A percentile compares a stretch with the other conserved stretches of the same genome.
Evolutionary conservation across 2,797 vertebrate genomes (phyloP).

Genomic region (Alauda arvensis): DNA sequence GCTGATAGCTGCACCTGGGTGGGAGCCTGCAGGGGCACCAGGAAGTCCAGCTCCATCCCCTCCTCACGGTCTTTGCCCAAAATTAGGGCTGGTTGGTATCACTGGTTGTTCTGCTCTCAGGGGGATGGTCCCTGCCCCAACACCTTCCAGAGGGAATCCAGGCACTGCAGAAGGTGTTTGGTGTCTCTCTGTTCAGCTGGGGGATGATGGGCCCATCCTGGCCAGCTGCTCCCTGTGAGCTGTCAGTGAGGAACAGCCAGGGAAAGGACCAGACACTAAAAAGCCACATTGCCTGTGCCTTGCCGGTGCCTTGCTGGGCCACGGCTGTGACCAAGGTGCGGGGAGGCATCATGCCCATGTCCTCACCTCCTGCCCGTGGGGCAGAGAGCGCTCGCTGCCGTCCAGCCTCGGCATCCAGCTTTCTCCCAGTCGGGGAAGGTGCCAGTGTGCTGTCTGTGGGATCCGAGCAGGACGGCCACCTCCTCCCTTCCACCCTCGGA

Average conservation of each 20-base stretch:
- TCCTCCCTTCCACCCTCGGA: accelerated
- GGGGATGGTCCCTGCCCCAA: not conserved
- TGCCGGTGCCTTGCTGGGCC: not conserved
- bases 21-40: accelerated
- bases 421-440: not conserved
- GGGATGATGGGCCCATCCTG: accelerated
- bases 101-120: not conserved
- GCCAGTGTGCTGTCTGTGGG: not conserved
- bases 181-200: not conserved
- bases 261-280: not conserved
- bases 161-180: accelerated
- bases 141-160: not conserved
- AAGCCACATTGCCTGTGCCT: not conserved
- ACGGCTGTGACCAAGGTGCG: not conserved
- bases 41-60: not conserved
- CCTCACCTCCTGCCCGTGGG: not conserved
- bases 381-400: not conserved
- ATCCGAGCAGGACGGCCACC: not conserved
- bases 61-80: not conserved
- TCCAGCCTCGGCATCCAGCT: not conserved
- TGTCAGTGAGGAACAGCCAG: not conserved
- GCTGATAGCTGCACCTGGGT: not conserved
- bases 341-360: not conserved
- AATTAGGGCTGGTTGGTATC: not conserved
- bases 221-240: not conserved